A percentile compares a stretch with the other conserved stretches of the same genome.
phyloP scores from a whole-genome alignment of 2,888 invertebrate genomes.

The Hirtodrosophila confusa region DNA sequence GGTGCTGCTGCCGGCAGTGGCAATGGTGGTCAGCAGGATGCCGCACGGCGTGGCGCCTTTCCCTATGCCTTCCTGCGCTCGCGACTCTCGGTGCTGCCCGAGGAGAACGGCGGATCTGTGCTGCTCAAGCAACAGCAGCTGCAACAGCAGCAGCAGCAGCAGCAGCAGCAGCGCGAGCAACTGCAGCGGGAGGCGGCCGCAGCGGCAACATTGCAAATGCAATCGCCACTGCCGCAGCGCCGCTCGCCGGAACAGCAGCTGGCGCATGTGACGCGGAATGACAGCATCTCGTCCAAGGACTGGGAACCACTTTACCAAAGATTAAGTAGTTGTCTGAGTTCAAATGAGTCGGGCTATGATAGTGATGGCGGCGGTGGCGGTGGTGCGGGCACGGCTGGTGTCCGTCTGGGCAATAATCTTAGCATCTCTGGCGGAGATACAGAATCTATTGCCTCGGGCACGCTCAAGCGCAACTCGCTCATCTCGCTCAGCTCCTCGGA shows the following conservation, averaged over 20 bases:
- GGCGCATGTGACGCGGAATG: constrained; percentile 84
- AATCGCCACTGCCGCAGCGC: constrained; percentile 74
- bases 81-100: constrained; percentile 90
- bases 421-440: constrained; percentile 83
- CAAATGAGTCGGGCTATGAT: constrained; percentile 93
- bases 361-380: constrained; percentile 90
- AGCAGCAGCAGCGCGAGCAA: constrained; percentile 78
- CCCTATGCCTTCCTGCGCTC: constrained; percentile 92
- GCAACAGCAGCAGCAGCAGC: constrained; percentile 42
- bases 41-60: constrained; percentile 88
- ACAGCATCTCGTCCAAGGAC: constrained; percentile 86
- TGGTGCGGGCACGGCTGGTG: constrained; percentile 85
- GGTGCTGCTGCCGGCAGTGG: constrained; percentile 1
- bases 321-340: constrained; percentile 90
- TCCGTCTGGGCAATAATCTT: constrained; percentile 79
- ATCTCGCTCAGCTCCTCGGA: constrained; percentile 82
- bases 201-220: constrained; percentile 40
- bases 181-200: constrained; percentile 19
- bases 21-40: constrained; percentile 69
- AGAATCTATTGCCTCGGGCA: constrained; percentile 83
- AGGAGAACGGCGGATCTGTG: constrained; percentile 87
- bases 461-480: constrained; percentile 82
- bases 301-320: constrained; percentile 87
- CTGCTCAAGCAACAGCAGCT: constrained; percentile 80
- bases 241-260: constrained; percentile 82